Base-by-base conservation (phyloP, 2,888 invertebrate species). In the Pyrrhosoma nymphula region DNA sequence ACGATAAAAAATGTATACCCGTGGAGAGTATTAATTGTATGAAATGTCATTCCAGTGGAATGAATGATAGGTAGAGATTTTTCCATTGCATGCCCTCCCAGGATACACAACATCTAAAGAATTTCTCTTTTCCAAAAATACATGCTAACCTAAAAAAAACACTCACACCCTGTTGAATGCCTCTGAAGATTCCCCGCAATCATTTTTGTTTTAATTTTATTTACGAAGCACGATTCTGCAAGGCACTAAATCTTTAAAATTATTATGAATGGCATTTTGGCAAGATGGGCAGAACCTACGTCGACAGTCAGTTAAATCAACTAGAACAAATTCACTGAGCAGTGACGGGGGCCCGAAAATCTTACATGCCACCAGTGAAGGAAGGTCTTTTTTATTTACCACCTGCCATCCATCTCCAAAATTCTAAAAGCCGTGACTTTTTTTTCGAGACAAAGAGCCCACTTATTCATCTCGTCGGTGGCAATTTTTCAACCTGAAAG, bases 391-490 rank as follows among this genome's bases (percentile, higher is more conserved):
- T 82, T 82, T 82, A 82, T 82, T 82, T 35, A 35, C 82, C 82
- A 82, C 82, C 16, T 35, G 82, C 82, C 82, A 82, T 82, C 82
- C 82, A 82, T 82, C 82, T 82, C 82, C 82, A 82, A 35, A 82
- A 82, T 82, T 82, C 82, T 82, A 82, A 82, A 82, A 82, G 82
- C 82, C 82, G 30, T 82, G 82, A 82, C 82, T 82, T 82, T 82
- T 82, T 82, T 82, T n/a, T 82, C 35, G n/a, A 82, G 82, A 82
- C 82, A 82, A 82, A 82, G 82, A 35, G 82, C 82, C 35, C 82
- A 82, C 82, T 82, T 82, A 82, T 82, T 82, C 82, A 82, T 82
- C 82, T 35, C 82, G 82, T 82, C 82, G 26, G 82, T 16, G 82
- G 82, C 82, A 82, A 82, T 82, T 82, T 82, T 82, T 82, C 82